Conservation (phyloP, 1,140 invertebrate genomes). For the Aricia agestis region DNA sequence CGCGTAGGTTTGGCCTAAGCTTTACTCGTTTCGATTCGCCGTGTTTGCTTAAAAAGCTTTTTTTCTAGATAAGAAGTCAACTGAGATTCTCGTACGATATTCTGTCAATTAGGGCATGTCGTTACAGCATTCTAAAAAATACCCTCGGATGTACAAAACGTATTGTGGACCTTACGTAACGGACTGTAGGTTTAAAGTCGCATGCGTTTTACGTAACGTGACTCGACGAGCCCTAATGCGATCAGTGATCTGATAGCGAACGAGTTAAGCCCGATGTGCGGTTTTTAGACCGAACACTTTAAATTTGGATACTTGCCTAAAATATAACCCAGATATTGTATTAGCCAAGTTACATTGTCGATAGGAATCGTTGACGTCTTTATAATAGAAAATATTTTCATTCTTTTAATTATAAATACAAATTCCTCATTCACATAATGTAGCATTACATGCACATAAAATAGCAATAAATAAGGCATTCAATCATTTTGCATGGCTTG, state of each 20-base stretch:
- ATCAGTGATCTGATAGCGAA: constrained; percentile 10
- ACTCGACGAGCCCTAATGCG: not conserved
- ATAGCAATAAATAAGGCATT: no score
- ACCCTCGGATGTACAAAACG: not conserved
- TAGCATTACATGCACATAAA: no score
- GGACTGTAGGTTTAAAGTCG: not conserved
- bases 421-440: no score
- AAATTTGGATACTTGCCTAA: constrained; percentile 16
- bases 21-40: no score
- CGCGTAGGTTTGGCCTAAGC: no score
- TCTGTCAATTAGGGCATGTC: not conserved
- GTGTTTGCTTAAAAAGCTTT: not conserved
- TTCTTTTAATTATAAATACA: no score
- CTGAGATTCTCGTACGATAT: no score
- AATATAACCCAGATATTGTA: constrained; percentile 10
- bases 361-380: not conserved
- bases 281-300: constrained; percentile 11
- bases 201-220: not conserved
- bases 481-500: no score
- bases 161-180: not conserved
- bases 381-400: not conserved
- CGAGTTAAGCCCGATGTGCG: not conserved
- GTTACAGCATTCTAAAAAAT: not conserved
- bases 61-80: not conserved
- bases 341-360: not conserved